A percentile compares a stretch with the other conserved stretches of the same genome.
phyloP scores from a whole-genome alignment of 2,888 invertebrate genomes.

The Apodemia mormo region DNA sequence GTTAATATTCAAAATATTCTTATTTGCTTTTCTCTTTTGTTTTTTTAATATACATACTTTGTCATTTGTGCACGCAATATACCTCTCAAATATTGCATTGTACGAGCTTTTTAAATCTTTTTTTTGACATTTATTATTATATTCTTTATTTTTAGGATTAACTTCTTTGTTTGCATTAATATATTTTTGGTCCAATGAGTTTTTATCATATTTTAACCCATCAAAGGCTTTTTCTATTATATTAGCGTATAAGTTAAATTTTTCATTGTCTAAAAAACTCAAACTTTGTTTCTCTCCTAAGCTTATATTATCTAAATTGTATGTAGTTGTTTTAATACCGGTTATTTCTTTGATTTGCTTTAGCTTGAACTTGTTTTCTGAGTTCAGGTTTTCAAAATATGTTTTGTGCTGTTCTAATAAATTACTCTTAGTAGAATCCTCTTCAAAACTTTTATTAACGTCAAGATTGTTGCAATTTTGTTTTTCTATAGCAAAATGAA shows the following conservation, averaged over 20 bases:
- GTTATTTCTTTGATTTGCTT: not conserved
- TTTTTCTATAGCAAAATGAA: not conserved
- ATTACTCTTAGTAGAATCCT: not conserved
- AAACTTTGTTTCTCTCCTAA: not conserved
- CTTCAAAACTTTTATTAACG: not conserved
- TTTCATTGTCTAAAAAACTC: not conserved
- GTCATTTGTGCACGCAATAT: too few species aligned
- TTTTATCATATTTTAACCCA: not conserved
- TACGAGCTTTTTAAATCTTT: too few species aligned
- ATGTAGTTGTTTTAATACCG: not conserved
- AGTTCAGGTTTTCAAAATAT: not conserved
- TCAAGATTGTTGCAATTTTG: not conserved
- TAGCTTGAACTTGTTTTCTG: not conserved
- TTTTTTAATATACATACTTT: too few species aligned
- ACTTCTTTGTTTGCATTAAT: too few species aligned
- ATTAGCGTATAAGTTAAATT: not conserved
- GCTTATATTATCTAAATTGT: not conserved
- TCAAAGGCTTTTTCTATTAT: conserved; percentile 20
- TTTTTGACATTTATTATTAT: too few species aligned
- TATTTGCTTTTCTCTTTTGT: too few species aligned
- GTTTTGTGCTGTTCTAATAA: not conserved
- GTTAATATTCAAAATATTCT: too few species aligned
- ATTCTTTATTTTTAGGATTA: too few species aligned
- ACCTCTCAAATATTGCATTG: too few species aligned
- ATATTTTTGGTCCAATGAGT: too few species aligned